Evolutionary conservation across 1,140 invertebrate species (phyloP).

Genomic region (Harpegnathos saltator): DNA sequence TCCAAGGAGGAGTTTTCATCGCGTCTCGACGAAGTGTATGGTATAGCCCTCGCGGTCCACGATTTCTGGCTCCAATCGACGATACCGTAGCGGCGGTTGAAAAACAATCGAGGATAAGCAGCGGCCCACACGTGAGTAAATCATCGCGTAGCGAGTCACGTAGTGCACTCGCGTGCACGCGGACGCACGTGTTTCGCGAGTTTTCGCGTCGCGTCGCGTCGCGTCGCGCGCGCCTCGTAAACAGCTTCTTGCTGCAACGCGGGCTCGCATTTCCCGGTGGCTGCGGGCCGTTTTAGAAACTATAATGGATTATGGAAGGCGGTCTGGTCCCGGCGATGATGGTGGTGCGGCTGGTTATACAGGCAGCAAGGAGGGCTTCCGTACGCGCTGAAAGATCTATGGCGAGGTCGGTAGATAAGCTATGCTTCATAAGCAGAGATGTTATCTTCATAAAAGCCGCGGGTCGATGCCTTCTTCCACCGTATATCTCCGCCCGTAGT

Average conservation of each 20-base stretch:
- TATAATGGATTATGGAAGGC: constrained; percentile 74
- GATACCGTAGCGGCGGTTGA: neutral
- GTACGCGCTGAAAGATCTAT: constrained; percentile 73
- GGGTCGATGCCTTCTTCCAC: constrained; percentile 67
- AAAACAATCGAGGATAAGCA: constrained; percentile 30
- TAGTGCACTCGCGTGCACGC: no score
- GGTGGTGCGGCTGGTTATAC: constrained; percentile 57
- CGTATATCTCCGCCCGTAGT: constrained; percentile 28
- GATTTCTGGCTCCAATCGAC: neutral
- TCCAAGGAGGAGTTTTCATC: no score
- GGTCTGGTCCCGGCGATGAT: constrained; percentile 46
- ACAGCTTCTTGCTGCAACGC: constrained; percentile 55
- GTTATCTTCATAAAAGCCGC: constrained; percentile 72
- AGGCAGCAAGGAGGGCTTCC: constrained; percentile 65
- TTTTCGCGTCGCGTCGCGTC: constrained; percentile 45
- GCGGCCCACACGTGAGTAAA: constrained; percentile 22
- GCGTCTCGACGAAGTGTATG: no score
- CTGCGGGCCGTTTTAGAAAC: constrained; percentile 68
- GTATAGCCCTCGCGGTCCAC: neutral
- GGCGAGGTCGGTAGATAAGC: constrained; percentile 69
- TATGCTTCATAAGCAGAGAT: constrained; percentile 77
- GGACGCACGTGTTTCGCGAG: constrained; percentile 23
- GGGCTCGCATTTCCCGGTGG: constrained; percentile 35
- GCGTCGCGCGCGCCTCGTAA: constrained; percentile 49
- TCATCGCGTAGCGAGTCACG: neutral